Conservation (phyloP, 1,140 invertebrate genomes). For the Onthophagus taurus region DNA sequence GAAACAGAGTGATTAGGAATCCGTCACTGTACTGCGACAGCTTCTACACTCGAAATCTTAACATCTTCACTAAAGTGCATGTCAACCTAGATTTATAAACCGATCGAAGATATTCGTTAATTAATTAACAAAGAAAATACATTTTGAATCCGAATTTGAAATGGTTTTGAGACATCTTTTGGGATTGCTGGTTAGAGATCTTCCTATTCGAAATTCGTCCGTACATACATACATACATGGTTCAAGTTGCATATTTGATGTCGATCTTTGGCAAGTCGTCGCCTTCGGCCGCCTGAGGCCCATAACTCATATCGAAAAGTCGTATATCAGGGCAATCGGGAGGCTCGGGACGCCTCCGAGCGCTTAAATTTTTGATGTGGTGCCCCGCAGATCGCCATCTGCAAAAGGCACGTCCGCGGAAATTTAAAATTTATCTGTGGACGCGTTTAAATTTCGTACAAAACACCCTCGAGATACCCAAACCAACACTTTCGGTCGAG, state of each 20-base stretch:
- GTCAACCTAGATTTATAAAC: neutral
- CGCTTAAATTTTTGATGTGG: no score
- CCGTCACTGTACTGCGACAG: no score
- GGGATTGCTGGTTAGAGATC: slow-evolving; percentile 17
- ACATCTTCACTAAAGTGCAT: slow-evolving; percentile 24
- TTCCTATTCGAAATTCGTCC: slow-evolving; percentile 10
- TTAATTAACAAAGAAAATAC: neutral
- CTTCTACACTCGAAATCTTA: slow-evolving; percentile 37
- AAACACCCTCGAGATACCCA: no score
- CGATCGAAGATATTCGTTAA: neutral
- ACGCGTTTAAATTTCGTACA: no score
- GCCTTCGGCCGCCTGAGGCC: slow-evolving; percentile 30
- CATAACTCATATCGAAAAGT: slow-evolving; percentile 36
- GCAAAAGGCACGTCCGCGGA: no score
- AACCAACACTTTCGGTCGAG: no score
- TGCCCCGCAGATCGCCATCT: no score
- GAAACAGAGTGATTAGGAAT: no score
- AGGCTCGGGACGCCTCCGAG: no score
- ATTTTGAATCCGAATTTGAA: no score
- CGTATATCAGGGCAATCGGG: slow-evolving; percentile 32
- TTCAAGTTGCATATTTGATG: slow-evolving; percentile 32
- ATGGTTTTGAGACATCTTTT: slow-evolving; percentile 14
- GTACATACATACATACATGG: slow-evolving; percentile 22
- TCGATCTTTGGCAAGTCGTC: slow-evolving; percentile 36
- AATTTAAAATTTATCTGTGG: no score